Conservation (phyloP, 2,797 vertebrate species). For the Myotis findleyi region DNA sequence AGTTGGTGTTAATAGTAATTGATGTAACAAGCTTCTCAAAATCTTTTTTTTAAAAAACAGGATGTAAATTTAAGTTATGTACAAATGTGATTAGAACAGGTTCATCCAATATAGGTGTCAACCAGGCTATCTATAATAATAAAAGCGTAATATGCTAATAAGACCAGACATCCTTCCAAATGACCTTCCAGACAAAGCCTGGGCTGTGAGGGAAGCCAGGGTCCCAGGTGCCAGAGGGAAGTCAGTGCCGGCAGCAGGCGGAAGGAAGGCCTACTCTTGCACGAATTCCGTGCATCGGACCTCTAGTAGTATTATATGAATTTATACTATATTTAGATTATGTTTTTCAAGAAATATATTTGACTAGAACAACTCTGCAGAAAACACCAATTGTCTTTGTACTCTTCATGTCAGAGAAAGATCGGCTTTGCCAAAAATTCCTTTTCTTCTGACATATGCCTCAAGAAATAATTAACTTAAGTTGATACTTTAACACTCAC, state of each 20-base stretch:
- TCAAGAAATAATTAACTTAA: constrained; percentile 23
- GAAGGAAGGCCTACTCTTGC: too few species aligned
- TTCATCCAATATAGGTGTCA: not conserved
- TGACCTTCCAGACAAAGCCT: too few species aligned
- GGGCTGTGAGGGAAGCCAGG: too few species aligned
- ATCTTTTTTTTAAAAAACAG: not conserved
- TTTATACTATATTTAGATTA: not conserved
- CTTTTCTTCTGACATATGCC: not conserved
- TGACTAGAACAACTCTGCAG: not conserved
- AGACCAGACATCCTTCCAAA: too few species aligned
- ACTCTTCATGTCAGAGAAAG: not conserved
- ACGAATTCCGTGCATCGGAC: rapidly evolving
- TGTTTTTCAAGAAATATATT: constrained; percentile 31
- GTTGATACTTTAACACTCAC: not conserved
- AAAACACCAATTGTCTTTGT: not conserved
- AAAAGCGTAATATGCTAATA: too few species aligned
- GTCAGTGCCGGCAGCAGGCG: too few species aligned
- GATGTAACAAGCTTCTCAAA: not conserved
- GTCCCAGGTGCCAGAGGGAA: too few species aligned
- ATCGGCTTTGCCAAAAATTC: not conserved
- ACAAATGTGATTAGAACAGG: not conserved
- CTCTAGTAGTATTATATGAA: not conserved
- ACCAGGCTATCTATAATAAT: not conserved
- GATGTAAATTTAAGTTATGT: constrained; percentile 5
- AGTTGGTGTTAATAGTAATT: not conserved